phyloP scores from a whole-genome alignment of 2,888 invertebrate species.

The Balanococcus diminutus region DNA sequence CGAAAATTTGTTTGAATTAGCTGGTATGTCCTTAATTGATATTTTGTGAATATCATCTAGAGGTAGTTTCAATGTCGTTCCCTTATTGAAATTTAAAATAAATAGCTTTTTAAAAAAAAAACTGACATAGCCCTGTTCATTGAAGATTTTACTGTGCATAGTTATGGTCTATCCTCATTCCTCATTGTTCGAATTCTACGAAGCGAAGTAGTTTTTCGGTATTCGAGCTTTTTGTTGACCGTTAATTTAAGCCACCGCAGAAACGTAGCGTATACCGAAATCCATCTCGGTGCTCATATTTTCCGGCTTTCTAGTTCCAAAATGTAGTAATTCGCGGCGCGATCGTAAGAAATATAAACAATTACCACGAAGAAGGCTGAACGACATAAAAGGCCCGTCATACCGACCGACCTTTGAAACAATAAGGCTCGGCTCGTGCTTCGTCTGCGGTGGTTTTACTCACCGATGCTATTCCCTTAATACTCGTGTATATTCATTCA shows the following conservation, averaged over 20 bases:
- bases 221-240: conserved; percentile 23
- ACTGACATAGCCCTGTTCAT: no score
- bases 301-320: background rate
- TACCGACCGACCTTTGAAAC: background rate
- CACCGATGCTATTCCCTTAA: background rate
- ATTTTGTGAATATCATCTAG: no score
- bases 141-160: background rate
- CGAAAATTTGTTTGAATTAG: no score
- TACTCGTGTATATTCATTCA: background rate
- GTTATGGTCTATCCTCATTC: background rate
- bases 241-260: background rate
- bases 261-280: background rate
- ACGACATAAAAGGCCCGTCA: background rate
- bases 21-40: no score
- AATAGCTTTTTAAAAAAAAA: no score
- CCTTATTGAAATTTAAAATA: no score
- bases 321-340: background rate
- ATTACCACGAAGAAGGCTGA: background rate
- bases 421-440: background rate
- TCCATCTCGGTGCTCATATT: background rate
- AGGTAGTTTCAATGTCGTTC: no score
- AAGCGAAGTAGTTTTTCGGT: conserved; percentile 9
- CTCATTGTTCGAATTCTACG: background rate
- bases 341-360: background rate
- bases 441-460: background rate